Evolutionary conservation across 2,888 invertebrate genomes (phyloP), one percentile per base, ranked within the genome.

Genomic region (Caenorhabditis virilis): DNA sequence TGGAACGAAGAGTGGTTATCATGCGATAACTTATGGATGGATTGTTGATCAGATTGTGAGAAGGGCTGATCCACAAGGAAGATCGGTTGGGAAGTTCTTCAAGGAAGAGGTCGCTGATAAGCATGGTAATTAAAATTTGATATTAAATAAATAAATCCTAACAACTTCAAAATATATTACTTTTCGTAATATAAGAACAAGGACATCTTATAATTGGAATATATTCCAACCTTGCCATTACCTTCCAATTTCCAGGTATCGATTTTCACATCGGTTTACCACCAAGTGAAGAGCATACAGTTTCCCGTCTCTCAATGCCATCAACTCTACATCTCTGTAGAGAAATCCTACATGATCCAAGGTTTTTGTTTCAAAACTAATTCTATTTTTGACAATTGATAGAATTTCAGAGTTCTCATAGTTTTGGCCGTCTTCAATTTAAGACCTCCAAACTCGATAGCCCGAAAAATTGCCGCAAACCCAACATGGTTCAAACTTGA

Each of bases 21-120:
- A 86, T 69, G 84, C 80, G 2, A 70, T 85, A 16, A 85, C 85
- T 7, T 83, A 80, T 59, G 86, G 85, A 3, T 80, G 85, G 76
- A 83, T 84, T 50, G 80, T 84, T 9, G 85, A 86, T 64, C 84
- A 83, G 43, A 76, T 86, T 42, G 78, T 85, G 13, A 51, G 83
- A 30, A 46, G 76, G 16, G 83, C 80, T 0, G 86, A 86, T 72
- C 83, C 84, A 4, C 73, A 82, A 50, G 76, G 51, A 9, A 53
- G 72, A 6, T 69, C 69, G 13, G 70, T 85, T n/a, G 80, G 78
- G 13, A 78, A 78, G 48, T 83, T 85, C 58, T 84, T 85, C 71
- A 58, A 72, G 11, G 85, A 83, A 47, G 80, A 81, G 55, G 74
- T 81, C 23, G 74, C 77, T 20, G 63, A 76, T 35, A 69, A 73